Evolutionary conservation across 2,113 vertebrate genomes (phyloP), one percentile per base, ranked within the genome.

Genomic region (Rhinogobius similis): DNA sequence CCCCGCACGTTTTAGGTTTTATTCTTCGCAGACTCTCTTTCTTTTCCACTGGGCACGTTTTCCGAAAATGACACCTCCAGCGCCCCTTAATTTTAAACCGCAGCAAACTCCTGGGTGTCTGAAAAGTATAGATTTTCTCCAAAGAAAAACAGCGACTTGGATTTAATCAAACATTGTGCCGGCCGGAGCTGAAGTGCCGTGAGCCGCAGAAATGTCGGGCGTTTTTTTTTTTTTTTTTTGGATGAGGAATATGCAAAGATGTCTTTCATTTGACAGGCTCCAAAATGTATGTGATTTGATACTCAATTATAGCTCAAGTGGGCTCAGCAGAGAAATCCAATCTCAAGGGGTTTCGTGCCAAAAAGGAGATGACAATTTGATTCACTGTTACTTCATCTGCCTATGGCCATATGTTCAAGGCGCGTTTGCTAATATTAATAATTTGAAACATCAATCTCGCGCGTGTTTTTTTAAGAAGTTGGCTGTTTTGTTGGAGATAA

Each of bases 271-370:
- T 61, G 58, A 21, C 29, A 61, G 29, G 20, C 58, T 61, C 58
- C 58, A n/a, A 61, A 61, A 32, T 61, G 27, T 61, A 61, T 61
- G 58, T 61, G 58, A 61, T 61, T 61, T 61, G 58, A 61, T 61
- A 61, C 58, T 61, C 58, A 61, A 61, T 61, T 61, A 61, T 61
- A 36, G 18, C 58, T 61, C 13, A 20, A 61, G 58, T 61, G 20
- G 27, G 29, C 29, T 36, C 27, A 61, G 58, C 58, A 12, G 16
- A 36, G 58, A 61, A 61, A 61, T 36, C 27, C 58, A 61, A 61
- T 36, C 58, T 61, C 29, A 1, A 61, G 58, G 32, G 58, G 3
- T 61, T 36, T 38, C 8, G 4, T 21, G 58, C 58, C 58, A 61
- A 36, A 61, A 61, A 61, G 20, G 20, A n/a, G 58, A 61, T 21